phyloP scores from a whole-genome alignment of 2,113 vertebrate species.

The Hipposideros armiger region DNA sequence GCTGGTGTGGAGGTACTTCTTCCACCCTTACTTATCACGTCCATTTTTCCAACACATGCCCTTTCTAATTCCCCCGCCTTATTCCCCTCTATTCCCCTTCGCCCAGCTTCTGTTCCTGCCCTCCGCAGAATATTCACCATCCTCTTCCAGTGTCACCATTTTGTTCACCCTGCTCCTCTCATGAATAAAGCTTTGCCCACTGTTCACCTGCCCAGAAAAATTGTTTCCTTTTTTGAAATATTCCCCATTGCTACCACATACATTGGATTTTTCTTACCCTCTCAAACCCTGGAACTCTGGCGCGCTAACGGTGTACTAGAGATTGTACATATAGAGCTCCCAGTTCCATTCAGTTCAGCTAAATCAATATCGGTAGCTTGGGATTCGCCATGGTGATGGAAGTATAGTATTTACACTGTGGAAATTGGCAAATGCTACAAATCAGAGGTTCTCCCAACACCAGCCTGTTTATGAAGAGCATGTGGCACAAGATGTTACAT shows the following conservation, averaged over 20 bases:
- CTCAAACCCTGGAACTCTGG: not conserved
- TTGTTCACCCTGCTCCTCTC: not conserved
- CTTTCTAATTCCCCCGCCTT: accelerated
- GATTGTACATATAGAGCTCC: not conserved
- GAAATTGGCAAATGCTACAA: not conserved
- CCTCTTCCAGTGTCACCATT: not conserved
- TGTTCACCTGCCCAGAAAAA: not conserved
- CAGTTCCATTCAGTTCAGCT: not conserved
- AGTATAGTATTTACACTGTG: not conserved
- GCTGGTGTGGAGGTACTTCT: not conserved
- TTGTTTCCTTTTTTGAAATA: not conserved
- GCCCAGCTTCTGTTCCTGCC: not conserved
- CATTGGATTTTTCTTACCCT: not conserved
- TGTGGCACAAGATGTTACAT: not conserved
- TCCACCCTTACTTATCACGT: not conserved
- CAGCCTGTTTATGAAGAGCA: not conserved
- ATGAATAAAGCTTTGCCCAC: not conserved
- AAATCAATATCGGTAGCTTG: not conserved
- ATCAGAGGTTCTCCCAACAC: not conserved
- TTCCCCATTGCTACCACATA: not conserved
- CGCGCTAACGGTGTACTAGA: not conserved
- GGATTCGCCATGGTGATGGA: not conserved
- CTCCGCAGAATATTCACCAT: not conserved
- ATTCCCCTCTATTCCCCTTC: not conserved
- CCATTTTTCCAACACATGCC: not conserved